A percentile compares a stretch with the other conserved stretches of the same genome.
Evolutionary conservation across 2,113 vertebrate genomes (phyloP).

Genomic region (Heloderma charlesbogerti): DNA sequence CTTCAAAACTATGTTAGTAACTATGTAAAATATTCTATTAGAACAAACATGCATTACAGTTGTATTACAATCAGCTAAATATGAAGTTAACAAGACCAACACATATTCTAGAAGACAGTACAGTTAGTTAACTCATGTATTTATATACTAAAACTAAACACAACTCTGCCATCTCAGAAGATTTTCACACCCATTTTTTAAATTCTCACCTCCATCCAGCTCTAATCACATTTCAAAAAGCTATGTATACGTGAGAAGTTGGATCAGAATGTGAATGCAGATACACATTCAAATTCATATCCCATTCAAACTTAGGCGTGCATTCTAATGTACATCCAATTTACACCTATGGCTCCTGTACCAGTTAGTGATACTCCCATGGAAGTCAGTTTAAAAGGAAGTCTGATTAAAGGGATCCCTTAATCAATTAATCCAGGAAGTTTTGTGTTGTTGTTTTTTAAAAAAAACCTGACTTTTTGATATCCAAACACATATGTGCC

Average conservation of each 20-base stretch:
- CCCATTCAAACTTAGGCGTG: background rate
- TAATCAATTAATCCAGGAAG: background rate
- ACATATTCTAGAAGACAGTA: background rate
- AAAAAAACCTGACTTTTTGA: background rate
- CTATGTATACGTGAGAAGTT: background rate
- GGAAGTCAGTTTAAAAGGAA: background rate
- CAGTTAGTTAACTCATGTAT: background rate
- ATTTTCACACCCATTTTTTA: background rate
- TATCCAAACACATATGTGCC: background rate
- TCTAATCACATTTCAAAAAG: background rate
- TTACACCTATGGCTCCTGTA: background rate
- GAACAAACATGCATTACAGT: background rate
- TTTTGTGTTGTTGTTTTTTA: background rate
- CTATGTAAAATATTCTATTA: background rate
- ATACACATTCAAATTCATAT: background rate
- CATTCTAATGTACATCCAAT: background rate
- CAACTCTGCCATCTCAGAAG: background rate
- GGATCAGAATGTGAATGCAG: background rate
- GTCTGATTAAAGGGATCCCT: background rate
- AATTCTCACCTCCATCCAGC: background rate
- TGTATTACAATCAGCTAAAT: background rate
- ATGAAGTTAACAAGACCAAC: background rate
- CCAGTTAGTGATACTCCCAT: background rate
- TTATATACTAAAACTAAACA: background rate
- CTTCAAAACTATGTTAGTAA: background rate